Conservation (phyloP, 2,888 invertebrate species). For the Oscheius sp. region DNA sequence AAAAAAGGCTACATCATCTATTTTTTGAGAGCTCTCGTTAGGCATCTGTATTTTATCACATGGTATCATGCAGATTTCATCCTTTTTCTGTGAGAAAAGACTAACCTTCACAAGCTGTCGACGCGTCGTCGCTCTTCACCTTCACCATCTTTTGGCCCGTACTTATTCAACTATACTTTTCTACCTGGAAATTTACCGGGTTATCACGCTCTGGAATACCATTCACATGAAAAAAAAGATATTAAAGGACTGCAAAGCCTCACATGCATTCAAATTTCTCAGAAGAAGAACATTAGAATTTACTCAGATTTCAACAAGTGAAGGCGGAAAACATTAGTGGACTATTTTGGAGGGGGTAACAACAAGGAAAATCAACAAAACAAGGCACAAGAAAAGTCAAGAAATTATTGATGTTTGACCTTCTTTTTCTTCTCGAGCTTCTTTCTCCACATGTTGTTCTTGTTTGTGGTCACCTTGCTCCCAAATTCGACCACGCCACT, state of each 20-base stretch:
- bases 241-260: neutral
- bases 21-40: no score
- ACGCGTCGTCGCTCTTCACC: conserved; percentile 49
- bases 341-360: neutral
- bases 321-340: neutral
- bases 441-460: conserved; percentile 70
- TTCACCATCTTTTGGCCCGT: conserved; percentile 20
- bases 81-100: neutral
- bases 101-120: conserved; percentile 60
- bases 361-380: conserved; percentile 37
- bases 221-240: no score
- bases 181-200: neutral
- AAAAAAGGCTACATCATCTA: no score
- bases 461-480: conserved; percentile 48
- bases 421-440: conserved; percentile 69
- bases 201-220: no score
- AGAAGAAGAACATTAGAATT: neutral
- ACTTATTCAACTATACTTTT: conserved; percentile 19
- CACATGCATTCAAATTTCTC: neutral
- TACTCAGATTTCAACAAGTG: neutral
- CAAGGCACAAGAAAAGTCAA: neutral
- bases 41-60: no score
- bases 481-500: conserved; percentile 59
- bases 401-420: conserved; percentile 63
- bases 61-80: no score